A percentile compares a stretch with the other conserved stretches of the same genome.
These are phyloP conservation scores for Diacarnus erythraeanus DNA, from an alignment of 37 sponge, comb jelly and placozoan genomes.

Conservation along the genomic window DNA sequence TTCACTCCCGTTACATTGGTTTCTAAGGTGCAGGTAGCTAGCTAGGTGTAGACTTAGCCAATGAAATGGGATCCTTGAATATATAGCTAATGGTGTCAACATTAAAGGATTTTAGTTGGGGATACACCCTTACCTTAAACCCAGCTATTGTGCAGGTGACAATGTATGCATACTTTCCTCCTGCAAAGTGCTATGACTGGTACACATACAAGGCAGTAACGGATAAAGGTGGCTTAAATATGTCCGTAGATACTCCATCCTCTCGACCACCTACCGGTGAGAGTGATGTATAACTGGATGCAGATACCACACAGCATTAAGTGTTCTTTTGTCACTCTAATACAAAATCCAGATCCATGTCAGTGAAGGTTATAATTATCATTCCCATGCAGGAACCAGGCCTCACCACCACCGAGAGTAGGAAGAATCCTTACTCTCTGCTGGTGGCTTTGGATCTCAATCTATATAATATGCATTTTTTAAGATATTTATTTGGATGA, in stretches of 20 bases:
- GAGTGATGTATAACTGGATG: no score
- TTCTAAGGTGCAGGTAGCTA: no score
- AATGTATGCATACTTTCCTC: conserved; percentile 74
- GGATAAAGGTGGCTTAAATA: background rate
- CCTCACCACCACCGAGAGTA: conserved; percentile 68
- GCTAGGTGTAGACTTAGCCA: no score
- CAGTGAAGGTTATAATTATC: conserved; percentile 40
- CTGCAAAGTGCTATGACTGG: conserved; percentile 79
- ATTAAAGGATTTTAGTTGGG: no score
- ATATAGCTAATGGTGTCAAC: no score
- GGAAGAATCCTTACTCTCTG: conserved; percentile 66
- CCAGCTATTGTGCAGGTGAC: conserved; percentile 51
- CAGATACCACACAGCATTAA: no score
- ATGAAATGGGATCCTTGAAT: no score
- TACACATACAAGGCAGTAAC: conserved; percentile 17
- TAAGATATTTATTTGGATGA: conserved; percentile 57
- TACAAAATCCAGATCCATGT: conserved; percentile 55
- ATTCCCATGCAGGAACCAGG: conserved; percentile 57
- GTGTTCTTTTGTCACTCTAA: no score
- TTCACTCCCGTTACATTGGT: no score
- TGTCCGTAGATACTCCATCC: background rate
- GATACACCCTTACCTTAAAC: no score
- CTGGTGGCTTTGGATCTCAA: conserved; percentile 78
- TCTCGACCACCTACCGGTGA: background rate
- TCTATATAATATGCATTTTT: conserved; percentile 35